A percentile compares a stretch with the other conserved stretches of the same genome.
Evolutionary conservation across 2,888 invertebrate genomes (phyloP).

Genomic region (Physocephala rufipes): DNA sequence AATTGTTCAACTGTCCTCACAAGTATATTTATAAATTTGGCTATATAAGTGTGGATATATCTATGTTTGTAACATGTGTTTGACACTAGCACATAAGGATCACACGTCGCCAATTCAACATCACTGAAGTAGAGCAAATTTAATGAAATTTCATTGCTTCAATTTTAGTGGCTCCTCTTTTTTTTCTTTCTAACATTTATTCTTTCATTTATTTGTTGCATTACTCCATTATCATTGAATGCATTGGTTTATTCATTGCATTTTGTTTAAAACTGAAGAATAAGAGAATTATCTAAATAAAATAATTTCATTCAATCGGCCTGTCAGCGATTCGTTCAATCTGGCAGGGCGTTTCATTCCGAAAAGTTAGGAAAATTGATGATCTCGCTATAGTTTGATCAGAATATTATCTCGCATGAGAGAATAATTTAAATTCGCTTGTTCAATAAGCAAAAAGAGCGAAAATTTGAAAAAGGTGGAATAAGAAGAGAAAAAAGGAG

Average conservation of each 20-base stretch:
- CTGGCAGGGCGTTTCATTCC: slow-evolving; percentile 2
- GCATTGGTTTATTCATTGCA: too few species aligned
- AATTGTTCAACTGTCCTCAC: background rate
- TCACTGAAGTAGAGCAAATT: background rate
- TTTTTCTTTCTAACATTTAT: too few species aligned
- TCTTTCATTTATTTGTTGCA: too few species aligned
- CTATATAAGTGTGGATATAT: background rate
- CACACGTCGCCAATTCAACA: background rate
- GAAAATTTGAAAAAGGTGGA: too few species aligned
- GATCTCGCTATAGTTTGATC: background rate
- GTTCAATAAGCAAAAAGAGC: too few species aligned
- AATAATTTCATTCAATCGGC: background rate
- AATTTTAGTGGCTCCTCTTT: background rate
- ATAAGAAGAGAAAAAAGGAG: too few species aligned
- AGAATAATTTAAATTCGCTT: too few species aligned
- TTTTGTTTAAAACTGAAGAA: too few species aligned
- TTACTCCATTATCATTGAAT: too few species aligned
- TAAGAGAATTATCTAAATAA: too few species aligned
- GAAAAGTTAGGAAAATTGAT: slow-evolving; percentile 15
- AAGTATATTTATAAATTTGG: background rate
- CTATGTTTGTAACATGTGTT: too few species aligned
- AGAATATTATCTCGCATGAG: background rate
- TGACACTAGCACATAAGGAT: background rate
- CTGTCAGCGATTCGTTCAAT: too few species aligned
- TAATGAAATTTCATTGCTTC: slow-evolving; percentile 5